Conservation (phyloP, 2,113 vertebrate genomes). For the Cebus imitator region DNA sequence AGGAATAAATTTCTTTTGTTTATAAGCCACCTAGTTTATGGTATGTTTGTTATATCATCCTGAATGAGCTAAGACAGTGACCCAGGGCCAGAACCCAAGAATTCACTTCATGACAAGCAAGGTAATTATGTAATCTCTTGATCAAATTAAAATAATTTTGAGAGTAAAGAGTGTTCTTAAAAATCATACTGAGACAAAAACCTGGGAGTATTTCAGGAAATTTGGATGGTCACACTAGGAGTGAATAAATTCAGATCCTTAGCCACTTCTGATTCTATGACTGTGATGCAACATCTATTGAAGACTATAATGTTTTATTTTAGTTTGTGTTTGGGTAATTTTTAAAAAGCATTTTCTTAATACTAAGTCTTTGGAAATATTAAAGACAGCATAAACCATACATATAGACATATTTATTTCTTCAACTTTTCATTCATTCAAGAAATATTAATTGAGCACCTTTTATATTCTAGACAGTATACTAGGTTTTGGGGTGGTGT, state of each 20-base stretch:
- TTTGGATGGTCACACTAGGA: not conserved
- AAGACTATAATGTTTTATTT: not conserved
- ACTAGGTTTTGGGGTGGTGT: not conserved
- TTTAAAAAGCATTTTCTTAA: not conserved
- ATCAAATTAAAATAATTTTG: not conserved
- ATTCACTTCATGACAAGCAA: not conserved
- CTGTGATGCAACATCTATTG: not conserved
- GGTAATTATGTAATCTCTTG: not conserved
- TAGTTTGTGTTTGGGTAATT: not conserved
- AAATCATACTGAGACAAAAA: not conserved
- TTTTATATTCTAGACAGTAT: not conserved
- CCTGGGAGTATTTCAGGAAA: not conserved
- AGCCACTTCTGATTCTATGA: not conserved
- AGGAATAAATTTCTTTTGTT: not conserved
- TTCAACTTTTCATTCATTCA: not conserved
- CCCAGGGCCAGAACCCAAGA: not conserved
- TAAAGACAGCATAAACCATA: not conserved
- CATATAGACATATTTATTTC: not conserved
- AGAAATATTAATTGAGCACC: not conserved
- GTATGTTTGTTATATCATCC: not conserved
- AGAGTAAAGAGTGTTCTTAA: not conserved
- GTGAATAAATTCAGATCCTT: not conserved
- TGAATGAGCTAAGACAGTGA: not conserved
- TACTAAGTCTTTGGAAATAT: not conserved
- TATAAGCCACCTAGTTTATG: not conserved